Evolutionary conservation across 2,888 invertebrate genomes (phyloP).

Genomic region (Ectemnius lituratus): DNA sequence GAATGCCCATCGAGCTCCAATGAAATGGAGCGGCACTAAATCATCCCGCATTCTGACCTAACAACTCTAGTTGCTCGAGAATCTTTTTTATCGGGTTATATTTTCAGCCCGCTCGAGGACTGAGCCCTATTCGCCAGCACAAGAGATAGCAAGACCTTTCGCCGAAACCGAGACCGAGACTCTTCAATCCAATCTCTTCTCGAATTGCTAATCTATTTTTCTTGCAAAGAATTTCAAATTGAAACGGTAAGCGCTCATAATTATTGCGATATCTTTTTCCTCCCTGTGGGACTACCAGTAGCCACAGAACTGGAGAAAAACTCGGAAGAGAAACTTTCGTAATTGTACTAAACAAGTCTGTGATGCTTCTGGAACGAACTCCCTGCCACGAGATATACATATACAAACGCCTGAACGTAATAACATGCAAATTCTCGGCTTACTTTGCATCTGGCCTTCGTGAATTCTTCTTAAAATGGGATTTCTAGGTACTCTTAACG

Average conservation of each 20-base stretch:
- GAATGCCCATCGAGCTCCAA: constrained; percentile 5
- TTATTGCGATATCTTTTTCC: constrained; percentile 1
- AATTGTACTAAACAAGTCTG: constrained; percentile 63
- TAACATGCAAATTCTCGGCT: constrained; percentile 68
- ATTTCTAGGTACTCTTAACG: constrained; percentile 68
- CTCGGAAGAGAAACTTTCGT: constrained; percentile 58
- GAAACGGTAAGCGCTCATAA: constrained; percentile 29
- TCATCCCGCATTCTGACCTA: background rate
- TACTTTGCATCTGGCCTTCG: constrained; percentile 67
- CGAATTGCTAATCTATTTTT: no score
- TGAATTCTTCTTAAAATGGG: constrained; percentile 63
- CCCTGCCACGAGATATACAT: constrained; percentile 26
- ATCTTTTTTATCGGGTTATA: no score
- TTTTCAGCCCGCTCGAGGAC: no score
- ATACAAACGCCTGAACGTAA: constrained; percentile 61
- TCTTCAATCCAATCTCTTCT: no score
- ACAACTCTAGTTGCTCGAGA: no score
- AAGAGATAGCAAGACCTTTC: no score
- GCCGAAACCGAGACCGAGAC: no score
- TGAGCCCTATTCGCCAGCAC: no score
- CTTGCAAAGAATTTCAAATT: constrained; percentile 23
- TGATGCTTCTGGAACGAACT: constrained; percentile 50
- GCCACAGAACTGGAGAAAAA: constrained; percentile 38
- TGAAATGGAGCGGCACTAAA: constrained; percentile 29
- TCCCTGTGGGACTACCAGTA: background rate